Base-by-base conservation (phyloP, 1,140 invertebrate species). In the Zaprionus ghesquierei region DNA sequence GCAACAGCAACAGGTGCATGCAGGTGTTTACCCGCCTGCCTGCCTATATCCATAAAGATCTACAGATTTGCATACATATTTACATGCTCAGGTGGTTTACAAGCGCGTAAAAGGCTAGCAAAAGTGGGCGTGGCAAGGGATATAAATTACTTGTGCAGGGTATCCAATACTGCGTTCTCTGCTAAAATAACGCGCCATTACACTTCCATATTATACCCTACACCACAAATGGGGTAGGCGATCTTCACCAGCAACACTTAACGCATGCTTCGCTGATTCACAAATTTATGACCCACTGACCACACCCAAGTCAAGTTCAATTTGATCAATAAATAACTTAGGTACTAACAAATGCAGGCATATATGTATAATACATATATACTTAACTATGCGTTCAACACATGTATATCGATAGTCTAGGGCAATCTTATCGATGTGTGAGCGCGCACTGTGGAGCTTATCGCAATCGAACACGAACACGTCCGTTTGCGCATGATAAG, bases 271-370 rank as follows among this genome's bases (percentile, higher is more conserved):
- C 65, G 22, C 15, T 55, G 61, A 56, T 65, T 38, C 62, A 72
- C 18, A 44, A 66, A 66, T 66, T 59, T 60, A 66, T 61, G 38
- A 38, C 49, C 38, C 64, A 73, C 13, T 61, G 70, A 41, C 56
- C 70, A 69, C 70, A 56, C 64, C 64, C 70, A 73, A 73, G 70
- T 69, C 56, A 73, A 73, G 70, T 73, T 73, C 70, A 73, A 61
- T 50, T 69, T 69, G 63, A 72, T 59, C 46, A 65, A 58, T 51
- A 58, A 56, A 35, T 54, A 65, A 65, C 35, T 55, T 55, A n/a
- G n/a, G n/a, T n/a, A 65, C 54, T 41, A 41, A 41, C 35, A n/a
- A 15, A 41, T 63, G 46, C 15, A 49, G 9, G 8, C 22, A 27
- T 4, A 5, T 15, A 44, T 2, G 1, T 31, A n/a, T 5, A 25